Evolutionary conservation across 1,140 invertebrate species (phyloP).

Genomic region (Sinonovacula constricta): DNA sequence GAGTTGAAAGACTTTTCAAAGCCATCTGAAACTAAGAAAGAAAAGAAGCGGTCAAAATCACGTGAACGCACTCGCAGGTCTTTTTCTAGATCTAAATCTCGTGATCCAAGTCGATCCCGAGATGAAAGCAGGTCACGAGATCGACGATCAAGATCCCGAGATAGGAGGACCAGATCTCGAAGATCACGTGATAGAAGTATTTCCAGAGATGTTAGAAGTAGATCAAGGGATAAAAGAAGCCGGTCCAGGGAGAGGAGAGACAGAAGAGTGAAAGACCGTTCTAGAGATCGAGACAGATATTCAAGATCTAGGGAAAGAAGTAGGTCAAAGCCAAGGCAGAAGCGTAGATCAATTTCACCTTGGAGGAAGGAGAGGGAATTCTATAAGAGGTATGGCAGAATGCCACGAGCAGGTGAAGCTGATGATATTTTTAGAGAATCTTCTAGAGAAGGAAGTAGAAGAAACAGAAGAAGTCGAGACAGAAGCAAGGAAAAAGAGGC

Average conservation of each 20-base stretch:
- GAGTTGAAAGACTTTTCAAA: slow-evolving; percentile 4
- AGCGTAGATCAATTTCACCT: slow-evolving; percentile 24
- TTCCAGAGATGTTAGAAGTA: slow-evolving; percentile 29
- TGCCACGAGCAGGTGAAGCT: slow-evolving; percentile 25
- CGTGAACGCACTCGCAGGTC: slow-evolving; percentile 3
- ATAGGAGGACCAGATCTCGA: slow-evolving; percentile 5
- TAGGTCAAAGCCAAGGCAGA: slow-evolving; percentile 27
- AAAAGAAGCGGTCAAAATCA: slow-evolving; percentile 37
- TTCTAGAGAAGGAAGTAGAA: slow-evolving; percentile 31
- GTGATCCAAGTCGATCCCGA: slow-evolving; percentile 29
- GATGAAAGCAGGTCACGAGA: slow-evolving; percentile 24
- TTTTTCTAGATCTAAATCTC: slow-evolving; percentile 24
- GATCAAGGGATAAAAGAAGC: slow-evolving; percentile 11
- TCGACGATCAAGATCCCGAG: slow-evolving; percentile 1
- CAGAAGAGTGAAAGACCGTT: slow-evolving; percentile 9
- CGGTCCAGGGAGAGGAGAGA: slow-evolving; percentile 11
- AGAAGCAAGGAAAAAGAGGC: neutral
- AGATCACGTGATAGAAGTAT: slow-evolving; percentile 5
- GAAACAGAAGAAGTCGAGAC: slow-evolving; percentile 27
- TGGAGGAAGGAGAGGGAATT: slow-evolving; percentile 41
- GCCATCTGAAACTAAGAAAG: slow-evolving; percentile 29
- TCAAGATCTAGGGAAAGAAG: no score
- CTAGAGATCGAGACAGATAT: slow-evolving; percentile 10
- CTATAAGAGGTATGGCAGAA: slow-evolving; percentile 12
- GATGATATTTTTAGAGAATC: slow-evolving; percentile 5